Percentiles rank a stretch among this genome's conserved stretches.
Conservation (phyloP, 2,113 vertebrate genomes). For the Prunella fulvescens region DNA sequence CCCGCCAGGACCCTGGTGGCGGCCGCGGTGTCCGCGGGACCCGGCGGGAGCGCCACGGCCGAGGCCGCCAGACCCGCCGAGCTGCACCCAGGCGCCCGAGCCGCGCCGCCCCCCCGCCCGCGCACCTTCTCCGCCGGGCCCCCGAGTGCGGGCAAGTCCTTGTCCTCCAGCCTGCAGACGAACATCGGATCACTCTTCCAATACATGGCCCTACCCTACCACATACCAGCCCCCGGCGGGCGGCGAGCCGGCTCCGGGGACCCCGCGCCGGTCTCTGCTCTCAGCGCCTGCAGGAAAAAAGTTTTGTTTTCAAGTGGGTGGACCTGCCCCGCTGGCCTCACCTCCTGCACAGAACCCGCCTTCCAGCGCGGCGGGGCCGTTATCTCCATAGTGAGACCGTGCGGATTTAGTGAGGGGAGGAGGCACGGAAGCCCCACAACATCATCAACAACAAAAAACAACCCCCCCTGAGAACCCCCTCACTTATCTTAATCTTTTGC, state of each 20-base stretch:
- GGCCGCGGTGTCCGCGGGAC: not conserved
- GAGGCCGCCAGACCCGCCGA: not conserved
- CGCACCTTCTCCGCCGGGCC: slow-evolving; percentile 81
- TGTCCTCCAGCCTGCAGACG: slow-evolving; percentile 75
- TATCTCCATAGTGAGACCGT: not conserved
- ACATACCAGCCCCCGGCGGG: slow-evolving; percentile 63
- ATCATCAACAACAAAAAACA: not conserved
- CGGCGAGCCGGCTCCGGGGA: not conserved
- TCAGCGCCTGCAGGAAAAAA: slow-evolving; percentile 56
- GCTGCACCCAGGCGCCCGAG: slow-evolving; percentile 62
- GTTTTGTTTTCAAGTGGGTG: slow-evolving; percentile 78
- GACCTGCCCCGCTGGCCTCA: slow-evolving; percentile 70
- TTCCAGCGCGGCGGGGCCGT: slow-evolving; percentile 57
- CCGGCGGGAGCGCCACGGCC: not conserved
- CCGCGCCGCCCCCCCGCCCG: not conserved
- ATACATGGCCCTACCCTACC: slow-evolving; percentile 80
- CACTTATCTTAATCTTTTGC: not conserved
- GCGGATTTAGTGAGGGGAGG: not conserved
- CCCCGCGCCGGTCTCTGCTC: slow-evolving; percentile 47
- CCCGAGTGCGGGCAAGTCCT: slow-evolving; percentile 72
- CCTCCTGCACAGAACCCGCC: slow-evolving; percentile 77
- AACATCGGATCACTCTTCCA: slow-evolving; percentile 88
- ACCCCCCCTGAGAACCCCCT: not conserved
- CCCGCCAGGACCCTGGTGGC: too few relatives aligned
- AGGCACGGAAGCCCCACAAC: not conserved